These are phyloP conservation scores for Coilia nasus DNA, from an alignment of 2,797 vertebrate genomes.

Conservation along the genomic window DNA sequence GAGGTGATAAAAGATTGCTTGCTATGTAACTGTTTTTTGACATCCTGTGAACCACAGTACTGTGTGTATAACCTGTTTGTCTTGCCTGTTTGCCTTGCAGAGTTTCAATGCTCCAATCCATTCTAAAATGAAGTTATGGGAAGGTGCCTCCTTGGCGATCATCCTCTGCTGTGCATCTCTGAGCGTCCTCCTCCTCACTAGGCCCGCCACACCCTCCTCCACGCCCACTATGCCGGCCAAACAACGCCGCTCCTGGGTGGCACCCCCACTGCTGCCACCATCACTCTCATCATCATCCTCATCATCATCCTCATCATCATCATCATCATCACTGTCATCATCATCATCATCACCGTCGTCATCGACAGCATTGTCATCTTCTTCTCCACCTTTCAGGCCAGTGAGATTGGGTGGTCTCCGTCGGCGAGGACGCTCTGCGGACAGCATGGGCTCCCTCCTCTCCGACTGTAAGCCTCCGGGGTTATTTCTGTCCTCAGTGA, in stretches of 20 bases:
- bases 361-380: conserved; percentile 22
- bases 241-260: conserved; percentile 57
- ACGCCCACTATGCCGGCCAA: conserved; percentile 79
- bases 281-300: conserved; percentile 44
- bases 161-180: conserved; percentile 89
- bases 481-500: conserved; percentile 33
- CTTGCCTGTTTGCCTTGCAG: conserved; percentile 73
- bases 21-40: not conserved
- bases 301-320: conserved; percentile 29
- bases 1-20: conserved; percentile 11
- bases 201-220: conserved; percentile 72
- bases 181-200: conserved; percentile 87
- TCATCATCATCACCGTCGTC: conserved; percentile 39
- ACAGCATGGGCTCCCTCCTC: conserved; percentile 80
- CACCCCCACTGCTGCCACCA: conserved; percentile 43
- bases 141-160: conserved; percentile 89
- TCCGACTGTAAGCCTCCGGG: conserved; percentile 88
- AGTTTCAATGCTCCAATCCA: conserved; percentile 88
- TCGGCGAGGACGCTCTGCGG: conserved; percentile 80
- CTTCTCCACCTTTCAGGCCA: conserved; percentile 37
- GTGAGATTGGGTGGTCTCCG: conserved; percentile 60
- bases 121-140: conserved; percentile 99
- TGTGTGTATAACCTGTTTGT: not conserved
- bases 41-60: not conserved
- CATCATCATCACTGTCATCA: conserved; percentile 39